Conservation (phyloP, 1,140 invertebrate genomes). For the Diabrotica virgifera region DNA sequence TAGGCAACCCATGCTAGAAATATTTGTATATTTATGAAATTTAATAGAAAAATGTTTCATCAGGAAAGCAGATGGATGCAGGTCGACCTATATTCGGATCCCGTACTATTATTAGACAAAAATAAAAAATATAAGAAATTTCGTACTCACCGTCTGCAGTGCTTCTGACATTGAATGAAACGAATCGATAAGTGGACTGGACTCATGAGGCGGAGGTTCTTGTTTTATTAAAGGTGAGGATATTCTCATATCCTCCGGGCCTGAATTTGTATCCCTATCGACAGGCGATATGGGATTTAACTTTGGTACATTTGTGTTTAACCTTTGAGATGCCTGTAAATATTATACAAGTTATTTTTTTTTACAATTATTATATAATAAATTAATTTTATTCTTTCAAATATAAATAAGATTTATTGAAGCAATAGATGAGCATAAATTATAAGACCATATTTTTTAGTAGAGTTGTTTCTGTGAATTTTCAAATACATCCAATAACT, state of each 20-base stretch:
- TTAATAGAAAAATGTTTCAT: no score
- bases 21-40: no score
- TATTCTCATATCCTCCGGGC: constrained; percentile 54
- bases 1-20: no score
- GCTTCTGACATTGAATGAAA: constrained; percentile 48
- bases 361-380: not conserved
- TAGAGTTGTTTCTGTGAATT: no score
- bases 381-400: no score
- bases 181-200: constrained; percentile 42
- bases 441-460: no score
- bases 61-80: no score
- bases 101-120: not conserved
- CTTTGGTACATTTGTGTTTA: constrained; percentile 53
- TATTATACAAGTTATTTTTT: not conserved
- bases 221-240: constrained; percentile 62
- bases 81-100: no score
- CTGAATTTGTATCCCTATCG: constrained; percentile 53
- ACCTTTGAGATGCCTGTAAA: constrained; percentile 29
- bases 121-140: not conserved
- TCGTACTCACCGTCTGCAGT: constrained; percentile 51
- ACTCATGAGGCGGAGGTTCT: constrained; percentile 47
- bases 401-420: no score
- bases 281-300: constrained; percentile 60
- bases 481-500: no score
- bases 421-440: no score